Percentiles rank a stretch among this genome's conserved stretches.
Evolutionary conservation across 2,888 invertebrate species (phyloP).

Genomic region (Neoaliturus tenellus): DNA sequence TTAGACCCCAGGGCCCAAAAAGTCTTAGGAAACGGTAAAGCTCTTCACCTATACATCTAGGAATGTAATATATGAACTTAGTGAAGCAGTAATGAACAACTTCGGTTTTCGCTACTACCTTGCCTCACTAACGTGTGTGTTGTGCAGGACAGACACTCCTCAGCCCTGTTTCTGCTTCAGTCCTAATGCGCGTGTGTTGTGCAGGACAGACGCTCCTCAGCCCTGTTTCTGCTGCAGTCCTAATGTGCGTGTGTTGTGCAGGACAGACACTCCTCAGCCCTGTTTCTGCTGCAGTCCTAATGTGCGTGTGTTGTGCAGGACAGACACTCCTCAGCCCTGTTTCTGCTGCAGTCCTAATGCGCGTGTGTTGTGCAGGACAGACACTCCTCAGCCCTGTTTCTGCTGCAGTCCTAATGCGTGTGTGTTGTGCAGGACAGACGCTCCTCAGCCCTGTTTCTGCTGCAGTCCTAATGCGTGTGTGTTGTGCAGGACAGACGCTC

Average conservation of each 20-base stretch:
- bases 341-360: slow-evolving; percentile 57
- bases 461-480: too few species aligned
- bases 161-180: background rate
- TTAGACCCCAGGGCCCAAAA: too few species aligned
- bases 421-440: slow-evolving; percentile 59
- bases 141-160: too few species aligned
- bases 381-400: slow-evolving; percentile 58
- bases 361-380: slow-evolving; percentile 60
- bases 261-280: slow-evolving; percentile 59
- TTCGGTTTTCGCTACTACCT: too few species aligned
- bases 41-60: too few species aligned
- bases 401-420: slow-evolving; percentile 57
- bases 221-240: slow-evolving; percentile 57
- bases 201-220: slow-evolving; percentile 59
- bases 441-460: slow-evolving; percentile 58
- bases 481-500: too few species aligned
- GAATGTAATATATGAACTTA: too few species aligned
- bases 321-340: slow-evolving; percentile 58
- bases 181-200: background rate
- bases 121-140: too few species aligned
- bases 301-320: too few species aligned
- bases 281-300: slow-evolving; percentile 58
- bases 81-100: too few species aligned
- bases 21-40: too few species aligned
- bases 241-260: too few species aligned